Evolutionary conservation across 2,113 vertebrate genomes (phyloP).

Genomic region (Fukomys damarensis): DNA sequence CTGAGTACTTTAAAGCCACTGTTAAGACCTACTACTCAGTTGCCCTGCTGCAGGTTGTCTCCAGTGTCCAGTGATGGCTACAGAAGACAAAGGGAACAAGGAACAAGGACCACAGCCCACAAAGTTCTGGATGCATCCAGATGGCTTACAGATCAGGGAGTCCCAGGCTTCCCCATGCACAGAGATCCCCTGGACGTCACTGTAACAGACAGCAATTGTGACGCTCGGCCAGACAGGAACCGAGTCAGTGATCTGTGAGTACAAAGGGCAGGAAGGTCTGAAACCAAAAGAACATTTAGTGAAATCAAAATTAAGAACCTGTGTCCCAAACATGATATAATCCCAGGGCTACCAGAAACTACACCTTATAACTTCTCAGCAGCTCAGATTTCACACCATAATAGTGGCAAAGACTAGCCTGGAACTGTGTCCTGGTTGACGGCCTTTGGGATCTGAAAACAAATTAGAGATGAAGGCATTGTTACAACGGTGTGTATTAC

Average conservation of each 20-base stretch:
- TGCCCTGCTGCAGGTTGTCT: neutral
- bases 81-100: neutral
- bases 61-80: neutral
- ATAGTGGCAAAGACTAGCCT: neutral
- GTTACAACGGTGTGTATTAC: neutral
- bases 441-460: neutral
- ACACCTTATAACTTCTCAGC: neutral
- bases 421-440: neutral
- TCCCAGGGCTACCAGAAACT: neutral
- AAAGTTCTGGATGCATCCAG: accelerated
- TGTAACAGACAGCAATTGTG: neutral
- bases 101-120: neutral
- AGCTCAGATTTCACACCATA: neutral
- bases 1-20: neutral
- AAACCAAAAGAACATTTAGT: neutral
- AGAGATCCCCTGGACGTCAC: neutral
- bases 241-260: neutral
- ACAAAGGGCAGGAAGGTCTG: neutral
- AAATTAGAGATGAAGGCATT: neutral
- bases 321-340: neutral
- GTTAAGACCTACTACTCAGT: neutral
- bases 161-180: accelerated
- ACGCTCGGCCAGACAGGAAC: neutral
- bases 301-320: neutral
- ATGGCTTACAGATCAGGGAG: neutral